Conservation (phyloP, 2,888 invertebrate species). For the Lasioglossum pauxillum region DNA sequence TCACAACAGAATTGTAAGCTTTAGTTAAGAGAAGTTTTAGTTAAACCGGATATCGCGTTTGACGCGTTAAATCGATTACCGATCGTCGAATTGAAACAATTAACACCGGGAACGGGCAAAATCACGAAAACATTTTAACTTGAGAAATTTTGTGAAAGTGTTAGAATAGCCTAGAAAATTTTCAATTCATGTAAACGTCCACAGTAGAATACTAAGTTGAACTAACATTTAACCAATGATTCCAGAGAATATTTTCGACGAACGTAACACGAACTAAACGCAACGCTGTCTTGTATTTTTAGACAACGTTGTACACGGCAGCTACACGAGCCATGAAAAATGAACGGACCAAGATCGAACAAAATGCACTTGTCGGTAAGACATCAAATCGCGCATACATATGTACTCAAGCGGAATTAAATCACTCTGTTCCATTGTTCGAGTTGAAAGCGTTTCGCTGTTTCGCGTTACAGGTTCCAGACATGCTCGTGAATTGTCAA, state of each 20-base stretch:
- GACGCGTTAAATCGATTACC: no score
- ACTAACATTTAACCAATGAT: no score
- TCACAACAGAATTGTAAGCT: no score
- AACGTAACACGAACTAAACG: neutral
- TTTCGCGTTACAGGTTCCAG: conserved; percentile 10
- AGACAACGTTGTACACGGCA: neutral
- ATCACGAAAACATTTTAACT: no score
- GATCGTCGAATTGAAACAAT: no score
- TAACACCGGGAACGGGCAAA: no score
- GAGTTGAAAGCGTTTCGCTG: conserved; percentile 46
- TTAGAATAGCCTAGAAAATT: neutral
- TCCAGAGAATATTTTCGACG: neutral
- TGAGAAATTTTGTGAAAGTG: no score
- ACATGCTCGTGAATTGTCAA: conserved; percentile 23
- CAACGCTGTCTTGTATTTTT: neutral
- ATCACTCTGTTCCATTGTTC: neutral
- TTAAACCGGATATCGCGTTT: no score
- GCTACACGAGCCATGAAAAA: neutral
- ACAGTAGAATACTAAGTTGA: no score
- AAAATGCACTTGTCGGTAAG: neutral
- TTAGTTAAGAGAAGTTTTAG: no score
- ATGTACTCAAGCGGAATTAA: neutral
- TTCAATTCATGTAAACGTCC: no score
- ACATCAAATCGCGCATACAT: neutral
- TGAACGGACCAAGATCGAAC: neutral